phyloP scores from a whole-genome alignment of 1,140 invertebrate genomes.

The Zaprionus taronus region DNA sequence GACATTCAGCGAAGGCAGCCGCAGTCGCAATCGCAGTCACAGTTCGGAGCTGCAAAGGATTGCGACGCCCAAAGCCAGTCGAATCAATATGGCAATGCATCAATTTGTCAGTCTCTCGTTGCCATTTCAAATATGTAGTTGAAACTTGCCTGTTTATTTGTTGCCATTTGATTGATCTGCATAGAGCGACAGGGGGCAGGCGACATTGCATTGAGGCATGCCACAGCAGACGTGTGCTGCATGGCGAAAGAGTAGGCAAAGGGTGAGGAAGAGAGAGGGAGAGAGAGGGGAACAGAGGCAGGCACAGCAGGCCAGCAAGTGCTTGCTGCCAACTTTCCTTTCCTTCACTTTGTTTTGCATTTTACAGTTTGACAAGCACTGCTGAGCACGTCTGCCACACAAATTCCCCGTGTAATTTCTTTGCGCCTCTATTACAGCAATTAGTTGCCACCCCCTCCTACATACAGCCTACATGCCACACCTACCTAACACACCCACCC shows the following conservation, averaged over 20 bases:
- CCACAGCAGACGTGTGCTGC: conserved; percentile 13
- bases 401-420: neutral
- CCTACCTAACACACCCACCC: conserved; percentile 34
- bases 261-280: neutral
- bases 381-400: neutral
- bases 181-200: neutral
- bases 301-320: neutral
- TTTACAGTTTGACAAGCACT: conserved; percentile 22
- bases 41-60: neutral
- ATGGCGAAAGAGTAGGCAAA: conserved; percentile 7
- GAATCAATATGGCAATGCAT: conserved; percentile 76
- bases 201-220: neutral
- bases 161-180: conserved; percentile 66
- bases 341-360: conserved; percentile 57
- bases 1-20: conserved; percentile 73
- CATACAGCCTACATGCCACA: conserved; percentile 40
- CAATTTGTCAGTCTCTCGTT: conserved; percentile 63
- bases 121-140: conserved; percentile 30
- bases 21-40: conserved; percentile 38
- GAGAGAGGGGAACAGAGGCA: neutral
- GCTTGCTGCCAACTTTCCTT: conserved; percentile 5
- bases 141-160: conserved; percentile 66
- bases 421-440: conserved; percentile 23
- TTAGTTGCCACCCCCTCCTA: conserved; percentile 38
- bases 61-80: conserved; percentile 44